Evolutionary conservation across 2,797 vertebrate genomes (phyloP), one percentile per base, ranked within the genome.

Genomic region (Rhynchotus rufescens): DNA sequence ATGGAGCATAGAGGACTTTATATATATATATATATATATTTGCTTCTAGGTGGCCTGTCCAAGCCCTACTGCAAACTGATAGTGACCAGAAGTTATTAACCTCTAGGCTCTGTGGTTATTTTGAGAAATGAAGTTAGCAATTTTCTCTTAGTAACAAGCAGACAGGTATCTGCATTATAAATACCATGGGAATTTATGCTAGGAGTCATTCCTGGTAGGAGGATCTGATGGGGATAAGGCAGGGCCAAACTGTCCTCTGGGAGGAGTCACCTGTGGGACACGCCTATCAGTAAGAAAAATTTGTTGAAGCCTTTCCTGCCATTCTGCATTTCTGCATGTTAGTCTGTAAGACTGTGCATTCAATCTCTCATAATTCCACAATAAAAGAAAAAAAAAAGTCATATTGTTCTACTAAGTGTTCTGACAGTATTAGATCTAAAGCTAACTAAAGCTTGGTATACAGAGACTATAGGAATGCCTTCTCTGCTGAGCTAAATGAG

Each of bases 11-110:
- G 80, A 86, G 45, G 25, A 87, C 69, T 71, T 78, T 10, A 51
- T 23, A 51, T 25, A 51, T 25, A 25, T 51, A 28, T 25, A 51
- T 49, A 28, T 49, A 28, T 30, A n/a, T 77, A 25, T 65, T 38
- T 6, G 61, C 28, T 93, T 89, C 22, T 94, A 72, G 51, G 38
- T 90, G 61, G 81, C 51, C 86, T 51, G 66, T 92, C 59, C 77
- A 85, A 94, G 76, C 47, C 51, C 9, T 71, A 52, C 60, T 81
- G 34, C 72, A 93, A 95, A 71, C 56, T 66, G 42, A 38, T 73
- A 88, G 45, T 89, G 71, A 54, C 47, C 60, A 36, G 80, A 83
- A 92, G 42, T 88, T 89, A 71, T 73, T 91, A 93, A 81, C 84
- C 67, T 93, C 30, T 85, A 76, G 66, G 3, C 40, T 87, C 17